Evolutionary conservation across 2,888 invertebrate genomes (phyloP).

Genomic region (Habrosyne pyritoides): DNA sequence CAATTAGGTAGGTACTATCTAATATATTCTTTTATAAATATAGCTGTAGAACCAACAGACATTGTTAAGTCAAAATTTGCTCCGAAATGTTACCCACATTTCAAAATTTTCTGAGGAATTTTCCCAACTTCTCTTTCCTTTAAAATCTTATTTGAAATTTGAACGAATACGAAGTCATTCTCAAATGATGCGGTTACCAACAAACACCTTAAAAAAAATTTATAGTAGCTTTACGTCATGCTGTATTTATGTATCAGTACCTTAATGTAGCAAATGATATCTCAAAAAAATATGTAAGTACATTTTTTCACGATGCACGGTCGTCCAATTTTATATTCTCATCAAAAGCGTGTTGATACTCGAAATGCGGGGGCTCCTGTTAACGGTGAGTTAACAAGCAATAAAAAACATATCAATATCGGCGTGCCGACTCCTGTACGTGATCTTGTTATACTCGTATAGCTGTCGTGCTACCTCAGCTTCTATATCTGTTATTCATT

Average conservation of each 20-base stretch:
- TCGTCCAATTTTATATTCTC: constrained; percentile 20
- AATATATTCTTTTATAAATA: neutral
- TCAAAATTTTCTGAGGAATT: no score
- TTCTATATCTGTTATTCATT: constrained; percentile 37
- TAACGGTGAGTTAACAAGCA: constrained; percentile 42
- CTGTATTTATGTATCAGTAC: no score
- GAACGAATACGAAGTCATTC: no score
- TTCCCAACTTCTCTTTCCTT: no score
- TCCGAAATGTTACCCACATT: no score
- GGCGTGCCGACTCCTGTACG: constrained; percentile 38
- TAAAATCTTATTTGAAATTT: no score
- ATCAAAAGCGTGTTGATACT: constrained; percentile 33
- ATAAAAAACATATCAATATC: constrained; percentile 56
- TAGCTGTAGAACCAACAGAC: no score
- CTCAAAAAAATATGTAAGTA: neutral
- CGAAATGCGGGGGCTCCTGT: constrained; percentile 22
- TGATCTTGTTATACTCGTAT: constrained; percentile 57
- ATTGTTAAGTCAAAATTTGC: no score
- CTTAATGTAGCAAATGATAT: no score
- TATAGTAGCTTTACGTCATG: no score
- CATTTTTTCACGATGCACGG: neutral
- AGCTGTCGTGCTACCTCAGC: constrained; percentile 19
- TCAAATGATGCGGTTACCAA: no score
- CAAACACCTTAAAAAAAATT: no score
- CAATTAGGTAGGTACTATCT: neutral